These are phyloP conservation scores for Drosophila peninsularis DNA, from an alignment of 2,888 invertebrate genomes.

Conservation along the genomic window DNA sequence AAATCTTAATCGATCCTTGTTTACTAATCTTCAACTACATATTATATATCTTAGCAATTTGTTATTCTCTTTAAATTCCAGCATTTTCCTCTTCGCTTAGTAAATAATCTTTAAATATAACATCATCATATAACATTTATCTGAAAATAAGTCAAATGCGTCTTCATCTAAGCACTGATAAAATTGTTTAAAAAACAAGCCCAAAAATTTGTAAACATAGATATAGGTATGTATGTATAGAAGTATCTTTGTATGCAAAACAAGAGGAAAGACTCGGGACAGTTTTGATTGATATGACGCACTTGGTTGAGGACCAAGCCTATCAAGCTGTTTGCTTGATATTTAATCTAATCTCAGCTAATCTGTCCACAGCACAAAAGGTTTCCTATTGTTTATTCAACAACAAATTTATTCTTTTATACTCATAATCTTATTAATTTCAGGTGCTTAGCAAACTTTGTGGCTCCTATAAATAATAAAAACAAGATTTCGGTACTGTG, in stretches of 20 bases:
- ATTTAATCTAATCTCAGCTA: conserved; percentile 49
- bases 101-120: not conserved
- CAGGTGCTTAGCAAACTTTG: conserved; percentile 33
- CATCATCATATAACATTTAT: conserved; percentile 3
- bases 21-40: too few relatives aligned
- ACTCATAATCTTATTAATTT: conserved; percentile 45
- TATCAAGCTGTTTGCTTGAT: conserved; percentile 5
- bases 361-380: conserved; percentile 32
- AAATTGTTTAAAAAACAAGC: conserved; percentile 3
- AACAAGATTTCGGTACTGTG: conserved; percentile 34
- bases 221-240: not conserved
- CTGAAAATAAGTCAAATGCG: conserved; percentile 4
- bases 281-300: conserved; percentile 34
- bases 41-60: too few relatives aligned
- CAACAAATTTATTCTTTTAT: not conserved
- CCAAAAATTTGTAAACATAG: not conserved
- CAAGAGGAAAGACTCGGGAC: not conserved
- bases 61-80: not conserved
- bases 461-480: conserved; percentile 54
- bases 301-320: conserved; percentile 20
- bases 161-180: not conserved
- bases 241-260: conserved; percentile 18
- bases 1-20: too few relatives aligned
- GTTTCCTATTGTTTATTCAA: conserved; percentile 7
- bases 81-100: not conserved